phyloP scores from a whole-genome alignment of 1,140 invertebrate species.

The Yoshiicerus persimilis region DNA sequence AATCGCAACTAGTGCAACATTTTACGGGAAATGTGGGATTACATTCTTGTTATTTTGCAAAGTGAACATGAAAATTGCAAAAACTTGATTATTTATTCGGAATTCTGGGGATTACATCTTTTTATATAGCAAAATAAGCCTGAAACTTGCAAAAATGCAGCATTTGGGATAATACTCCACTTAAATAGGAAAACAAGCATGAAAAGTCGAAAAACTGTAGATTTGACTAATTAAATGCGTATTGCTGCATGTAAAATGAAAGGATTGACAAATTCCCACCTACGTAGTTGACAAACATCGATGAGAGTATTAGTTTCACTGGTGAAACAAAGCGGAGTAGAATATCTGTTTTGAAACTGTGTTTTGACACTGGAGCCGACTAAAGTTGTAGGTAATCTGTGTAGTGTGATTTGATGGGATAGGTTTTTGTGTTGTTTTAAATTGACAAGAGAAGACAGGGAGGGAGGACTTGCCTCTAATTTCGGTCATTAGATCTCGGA shows the following conservation, averaged over 20 bases:
- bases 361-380: background rate
- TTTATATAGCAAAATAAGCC: no score
- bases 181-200: no score
- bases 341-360: background rate
- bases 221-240: background rate
- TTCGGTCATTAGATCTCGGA: constrained; percentile 16
- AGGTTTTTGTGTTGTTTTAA: background rate
- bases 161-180: no score
- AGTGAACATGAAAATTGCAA: no score
- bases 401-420: background rate
- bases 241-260: background rate
- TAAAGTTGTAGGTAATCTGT: background rate
- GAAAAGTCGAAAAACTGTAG: no score
- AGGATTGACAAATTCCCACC: background rate
- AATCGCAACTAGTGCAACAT: no score
- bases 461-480: background rate
- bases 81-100: no score
- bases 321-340: background rate
- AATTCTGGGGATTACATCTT: no score
- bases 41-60: no score
- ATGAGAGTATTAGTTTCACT: background rate
- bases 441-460: background rate
- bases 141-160: no score
- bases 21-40: no score
- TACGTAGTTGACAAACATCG: background rate